These are phyloP conservation scores for Neotoxoptera formosana DNA, from an alignment of 1,140 invertebrate species.

Conservation along the genomic window DNA sequence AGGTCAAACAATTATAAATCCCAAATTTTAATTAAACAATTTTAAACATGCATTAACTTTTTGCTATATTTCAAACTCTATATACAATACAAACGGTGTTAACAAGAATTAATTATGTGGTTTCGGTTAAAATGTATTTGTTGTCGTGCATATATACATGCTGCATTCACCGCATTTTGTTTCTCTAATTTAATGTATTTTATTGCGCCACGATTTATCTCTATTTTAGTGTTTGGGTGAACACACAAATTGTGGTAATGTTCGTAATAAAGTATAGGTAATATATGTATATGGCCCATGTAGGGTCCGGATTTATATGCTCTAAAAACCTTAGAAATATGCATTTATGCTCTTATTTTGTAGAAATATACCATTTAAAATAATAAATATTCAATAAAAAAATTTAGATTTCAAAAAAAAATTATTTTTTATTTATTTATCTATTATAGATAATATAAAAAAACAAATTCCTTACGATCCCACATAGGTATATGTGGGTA, in stretches of 20 bases:
- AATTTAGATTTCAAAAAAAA: too few species aligned
- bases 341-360: too few species aligned
- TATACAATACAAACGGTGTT: neutral
- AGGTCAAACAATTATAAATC: neutral
- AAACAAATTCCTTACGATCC: too few species aligned
- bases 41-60: neutral
- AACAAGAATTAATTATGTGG: neutral
- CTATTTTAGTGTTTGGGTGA: neutral
- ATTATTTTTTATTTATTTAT: too few species aligned
- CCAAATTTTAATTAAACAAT: neutral
- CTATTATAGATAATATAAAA: too few species aligned
- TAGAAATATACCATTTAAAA: too few species aligned
- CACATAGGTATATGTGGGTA: too few species aligned
- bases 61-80: neutral
- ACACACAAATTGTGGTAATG: neutral
- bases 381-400: too few species aligned
- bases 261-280: neutral
- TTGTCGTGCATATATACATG: neutral
- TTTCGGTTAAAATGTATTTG: neutral
- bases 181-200: neutral
- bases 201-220: neutral
- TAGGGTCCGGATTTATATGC: too few species aligned
- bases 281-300: too few species aligned
- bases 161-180: neutral
- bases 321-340: too few species aligned